Conservation (phyloP, 2,113 vertebrate genomes). For the Chionodraco myersi region DNA sequence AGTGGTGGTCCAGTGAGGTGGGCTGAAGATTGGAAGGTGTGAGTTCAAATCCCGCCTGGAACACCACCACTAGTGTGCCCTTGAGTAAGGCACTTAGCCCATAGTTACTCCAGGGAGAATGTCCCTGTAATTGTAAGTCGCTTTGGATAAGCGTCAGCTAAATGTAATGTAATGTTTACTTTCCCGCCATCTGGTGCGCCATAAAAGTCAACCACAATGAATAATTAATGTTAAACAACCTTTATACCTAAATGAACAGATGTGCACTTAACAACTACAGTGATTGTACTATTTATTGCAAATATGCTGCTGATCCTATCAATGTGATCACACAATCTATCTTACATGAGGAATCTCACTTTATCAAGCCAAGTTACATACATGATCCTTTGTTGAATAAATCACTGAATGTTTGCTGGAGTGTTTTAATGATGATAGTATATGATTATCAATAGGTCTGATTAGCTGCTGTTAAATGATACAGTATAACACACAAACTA, state of each 20-base stretch:
- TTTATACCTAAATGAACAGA: conserved; percentile 64
- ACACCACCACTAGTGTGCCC: too few relatives aligned
- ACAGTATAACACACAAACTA: background rate
- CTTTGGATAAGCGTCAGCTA: too few relatives aligned
- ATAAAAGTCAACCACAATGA: conserved; percentile 21
- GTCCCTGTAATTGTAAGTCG: too few relatives aligned
- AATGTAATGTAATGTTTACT: background rate
- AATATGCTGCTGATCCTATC: conserved; percentile 64
- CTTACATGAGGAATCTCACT: conserved; percentile 7
- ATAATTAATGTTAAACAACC: background rate
- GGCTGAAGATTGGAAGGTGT: too few relatives aligned
- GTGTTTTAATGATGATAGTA: background rate
- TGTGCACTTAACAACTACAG: conserved; percentile 52
- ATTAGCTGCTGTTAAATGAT: background rate
- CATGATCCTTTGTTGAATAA: conserved; percentile 5
- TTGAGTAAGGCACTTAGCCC: too few relatives aligned
- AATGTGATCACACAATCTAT: conserved; percentile 33
- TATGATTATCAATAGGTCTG: background rate
- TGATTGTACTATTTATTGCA: conserved; percentile 63
- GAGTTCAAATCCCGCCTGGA: too few relatives aligned
- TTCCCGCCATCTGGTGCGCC: conserved; percentile 9
- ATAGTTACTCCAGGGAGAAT: too few relatives aligned
- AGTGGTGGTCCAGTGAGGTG: too few relatives aligned
- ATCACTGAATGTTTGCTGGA: background rate
- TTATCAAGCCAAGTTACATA: conserved; percentile 16